phyloP scores from a whole-genome alignment of 1,140 invertebrate species.

The Medauroidea extradentata region DNA sequence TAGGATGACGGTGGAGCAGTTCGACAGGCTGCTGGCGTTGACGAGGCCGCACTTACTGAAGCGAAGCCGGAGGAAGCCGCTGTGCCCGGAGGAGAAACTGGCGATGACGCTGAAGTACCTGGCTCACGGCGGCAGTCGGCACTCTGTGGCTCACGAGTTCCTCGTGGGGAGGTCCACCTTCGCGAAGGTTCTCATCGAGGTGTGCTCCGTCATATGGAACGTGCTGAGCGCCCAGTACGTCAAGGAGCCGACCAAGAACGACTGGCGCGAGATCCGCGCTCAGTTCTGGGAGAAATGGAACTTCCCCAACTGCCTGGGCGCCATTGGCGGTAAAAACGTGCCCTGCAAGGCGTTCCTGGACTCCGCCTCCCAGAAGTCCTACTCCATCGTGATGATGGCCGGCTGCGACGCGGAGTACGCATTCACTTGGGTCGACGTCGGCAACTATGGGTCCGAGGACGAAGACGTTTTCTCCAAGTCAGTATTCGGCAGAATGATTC shows the following conservation, averaged over 20 bases:
- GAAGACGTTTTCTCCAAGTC: constrained; percentile 4
- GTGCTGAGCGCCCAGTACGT: neutral
- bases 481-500: neutral
- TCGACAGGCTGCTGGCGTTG: no score
- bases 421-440: neutral
- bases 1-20: no score
- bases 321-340: neutral
- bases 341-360: neutral
- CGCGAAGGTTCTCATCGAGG: neutral
- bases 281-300: neutral
- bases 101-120: no score
- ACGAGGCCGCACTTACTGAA: no score
- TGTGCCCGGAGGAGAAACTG: no score
- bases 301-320: no score
- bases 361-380: neutral
- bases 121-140: neutral
- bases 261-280: neutral
- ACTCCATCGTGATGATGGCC: neutral
- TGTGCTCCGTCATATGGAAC: neutral
- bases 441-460: neutral
- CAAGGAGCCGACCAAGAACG: neutral
- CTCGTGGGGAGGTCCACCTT: neutral
- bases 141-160: neutral
- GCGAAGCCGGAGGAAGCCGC: no score
- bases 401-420: neutral